A percentile compares a stretch with the other conserved stretches of the same genome.
These are phyloP conservation scores for Pseudococcus viburni DNA, from an alignment of 2,888 invertebrate genomes.

Conservation along the genomic window DNA sequence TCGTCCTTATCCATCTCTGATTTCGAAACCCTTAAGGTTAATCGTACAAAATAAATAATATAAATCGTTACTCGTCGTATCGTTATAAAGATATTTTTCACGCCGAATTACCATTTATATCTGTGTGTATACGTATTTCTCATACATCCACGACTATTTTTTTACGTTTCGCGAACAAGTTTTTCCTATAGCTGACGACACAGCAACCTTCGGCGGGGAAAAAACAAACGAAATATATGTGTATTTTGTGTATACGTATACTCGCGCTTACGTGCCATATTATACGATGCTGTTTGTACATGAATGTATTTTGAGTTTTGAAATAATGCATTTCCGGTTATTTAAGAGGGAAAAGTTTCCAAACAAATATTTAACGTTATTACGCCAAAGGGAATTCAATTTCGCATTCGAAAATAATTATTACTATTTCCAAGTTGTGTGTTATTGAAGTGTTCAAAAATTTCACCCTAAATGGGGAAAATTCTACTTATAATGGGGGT, in stretches of 20 bases:
- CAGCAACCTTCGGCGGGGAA: background rate
- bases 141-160: background rate
- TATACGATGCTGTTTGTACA: background rate
- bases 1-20: no score
- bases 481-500: slow-evolving; percentile 8
- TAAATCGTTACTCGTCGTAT: background rate
- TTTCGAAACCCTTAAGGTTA: no score
- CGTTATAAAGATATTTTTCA: background rate
- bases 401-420: slow-evolving; percentile 44
- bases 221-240: slow-evolving; percentile 1
- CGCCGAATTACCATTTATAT: background rate
- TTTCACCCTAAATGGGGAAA: slow-evolving; percentile 24
- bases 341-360: slow-evolving; percentile 33
- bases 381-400: slow-evolving; percentile 47
- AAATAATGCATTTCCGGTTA: slow-evolving; percentile 52
- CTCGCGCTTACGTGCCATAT: background rate
- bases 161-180: background rate
- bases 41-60: background rate
- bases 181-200: slow-evolving; percentile 6
- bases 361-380: slow-evolving; percentile 44
- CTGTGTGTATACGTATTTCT: background rate
- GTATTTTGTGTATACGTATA: background rate
- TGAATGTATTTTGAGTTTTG: background rate
- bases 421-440: slow-evolving; percentile 31
- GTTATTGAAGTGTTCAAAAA: slow-evolving; percentile 35